A percentile compares a stretch with the other conserved stretches of the same genome.
phyloP scores from a whole-genome alignment of 2,888 invertebrate genomes.

The Caenorhabditis plicata region DNA sequence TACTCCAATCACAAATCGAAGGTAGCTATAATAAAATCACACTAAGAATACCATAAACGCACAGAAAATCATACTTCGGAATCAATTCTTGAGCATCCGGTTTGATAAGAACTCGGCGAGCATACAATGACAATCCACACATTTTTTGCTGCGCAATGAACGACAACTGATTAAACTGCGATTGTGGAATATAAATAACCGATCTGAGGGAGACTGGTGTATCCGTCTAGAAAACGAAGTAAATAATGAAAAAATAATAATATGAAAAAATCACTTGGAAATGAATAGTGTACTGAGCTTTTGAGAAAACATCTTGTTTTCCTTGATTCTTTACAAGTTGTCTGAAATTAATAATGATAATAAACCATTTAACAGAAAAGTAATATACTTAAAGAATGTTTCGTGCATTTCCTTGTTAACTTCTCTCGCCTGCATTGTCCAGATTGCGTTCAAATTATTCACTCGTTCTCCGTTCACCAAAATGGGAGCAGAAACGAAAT shows the following conservation, averaged over 20 bases:
- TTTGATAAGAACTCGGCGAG: constrained; percentile 81
- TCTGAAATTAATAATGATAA: constrained; percentile 6
- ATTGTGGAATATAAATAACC: constrained; percentile 88
- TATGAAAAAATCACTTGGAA: constrained; percentile 72
- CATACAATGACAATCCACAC: constrained; percentile 83
- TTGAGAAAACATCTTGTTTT: constrained; percentile 70
- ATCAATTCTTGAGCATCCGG: constrained; percentile 59
- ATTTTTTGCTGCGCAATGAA: constrained; percentile 79
- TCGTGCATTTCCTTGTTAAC: constrained; percentile 83
- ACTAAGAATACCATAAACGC: neutral
- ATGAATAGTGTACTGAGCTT: constrained; percentile 85
- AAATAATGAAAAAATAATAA: neutral
- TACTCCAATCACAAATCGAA: constrained; percentile 91
- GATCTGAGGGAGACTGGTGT: constrained; percentile 88
- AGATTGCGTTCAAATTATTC: constrained; percentile 76
- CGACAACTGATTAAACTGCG: constrained; percentile 86
- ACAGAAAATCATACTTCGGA: constrained; percentile 32
- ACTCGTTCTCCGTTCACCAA: constrained; percentile 84
- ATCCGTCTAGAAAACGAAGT: constrained; percentile 72
- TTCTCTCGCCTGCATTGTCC: constrained; percentile 88
- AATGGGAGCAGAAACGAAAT: constrained; percentile 92
- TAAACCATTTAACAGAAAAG: neutral
- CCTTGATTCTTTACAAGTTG: constrained; percentile 71
- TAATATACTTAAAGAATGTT: constrained; percentile 82
- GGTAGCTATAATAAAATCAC: constrained; percentile 73